Evolutionary conservation across 2,113 vertebrate species (phyloP).

Genomic region (Halcyon senegalensis): DNA sequence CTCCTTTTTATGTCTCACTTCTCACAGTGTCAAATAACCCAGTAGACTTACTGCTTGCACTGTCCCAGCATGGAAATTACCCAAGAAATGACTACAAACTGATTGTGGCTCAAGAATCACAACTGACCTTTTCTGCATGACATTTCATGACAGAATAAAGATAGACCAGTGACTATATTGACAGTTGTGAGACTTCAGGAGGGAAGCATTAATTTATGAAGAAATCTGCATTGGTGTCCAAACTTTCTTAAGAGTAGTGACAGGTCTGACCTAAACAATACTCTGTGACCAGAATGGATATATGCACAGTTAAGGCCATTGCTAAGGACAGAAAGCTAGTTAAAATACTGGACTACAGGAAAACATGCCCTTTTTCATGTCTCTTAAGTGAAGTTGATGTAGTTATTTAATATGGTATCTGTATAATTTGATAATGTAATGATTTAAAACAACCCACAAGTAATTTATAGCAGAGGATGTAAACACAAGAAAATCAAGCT

Average conservation of each 20-base stretch:
- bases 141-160: not conserved
- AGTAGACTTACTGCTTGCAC: not conserved
- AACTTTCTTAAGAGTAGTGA: not conserved
- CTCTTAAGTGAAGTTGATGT: not conserved
- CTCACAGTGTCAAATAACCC: not conserved
- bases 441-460: not conserved
- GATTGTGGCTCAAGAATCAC: not conserved
- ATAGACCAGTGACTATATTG: not conserved
- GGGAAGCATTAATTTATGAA: not conserved
- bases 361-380: not conserved
- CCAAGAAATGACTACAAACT: not conserved
- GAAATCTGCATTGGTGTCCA: not conserved
- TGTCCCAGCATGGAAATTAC: not conserved
- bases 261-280: not conserved
- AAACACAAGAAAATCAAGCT: not conserved
- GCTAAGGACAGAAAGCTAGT: not conserved
- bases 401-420: not conserved
- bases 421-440: not conserved
- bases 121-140: not conserved
- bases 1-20: not conserved
- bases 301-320: not conserved
- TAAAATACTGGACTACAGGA: conserved; percentile 22
- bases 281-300: not conserved
- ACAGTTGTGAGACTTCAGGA: not conserved
- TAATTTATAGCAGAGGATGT: not conserved